Conservation (phyloP, 2,113 vertebrate species). For the Xenopus borealis region DNA sequence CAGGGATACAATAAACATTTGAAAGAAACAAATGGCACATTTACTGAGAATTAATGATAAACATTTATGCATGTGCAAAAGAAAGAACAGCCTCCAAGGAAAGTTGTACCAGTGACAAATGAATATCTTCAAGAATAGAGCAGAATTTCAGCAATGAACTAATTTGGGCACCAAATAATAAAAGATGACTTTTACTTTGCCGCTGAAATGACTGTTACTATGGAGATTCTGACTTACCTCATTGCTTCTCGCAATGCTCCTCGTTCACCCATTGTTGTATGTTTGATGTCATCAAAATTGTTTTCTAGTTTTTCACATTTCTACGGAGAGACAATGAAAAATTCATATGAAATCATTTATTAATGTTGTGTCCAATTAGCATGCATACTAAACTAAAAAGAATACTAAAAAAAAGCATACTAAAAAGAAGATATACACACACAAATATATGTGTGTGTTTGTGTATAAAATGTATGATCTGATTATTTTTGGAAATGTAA, state of each 20-base stretch:
- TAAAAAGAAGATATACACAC: no score
- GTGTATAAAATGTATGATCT: no score
- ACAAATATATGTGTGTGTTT: no score
- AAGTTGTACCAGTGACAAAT: slow-evolving; percentile 80
- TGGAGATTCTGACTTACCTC: slow-evolving; percentile 88
- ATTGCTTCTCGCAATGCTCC: slow-evolving; percentile 88
- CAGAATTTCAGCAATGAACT: slow-evolving; percentile 86
- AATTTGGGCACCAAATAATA: slow-evolving; percentile 91
- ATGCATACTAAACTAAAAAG: no score
- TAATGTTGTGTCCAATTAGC: no score
- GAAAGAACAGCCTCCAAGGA: slow-evolving; percentile 75
- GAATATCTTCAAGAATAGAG: slow-evolving; percentile 85
- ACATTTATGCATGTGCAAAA: slow-evolving; percentile 57
- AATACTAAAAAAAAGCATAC: no score
- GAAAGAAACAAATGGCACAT: slow-evolving; percentile 81
- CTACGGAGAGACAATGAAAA: slow-evolving; percentile 51
- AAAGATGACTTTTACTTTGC: slow-evolving; percentile 86
- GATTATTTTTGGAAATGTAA: no score
- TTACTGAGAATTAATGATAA: slow-evolving; percentile 74
- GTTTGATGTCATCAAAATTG: slow-evolving; percentile 98
- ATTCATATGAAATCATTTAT: no score
- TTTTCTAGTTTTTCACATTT: slow-evolving; percentile 83
- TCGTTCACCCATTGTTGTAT: slow-evolving; percentile 86
- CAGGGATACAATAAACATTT: slow-evolving; percentile 75
- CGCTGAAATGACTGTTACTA: slow-evolving; percentile 88